Conservation (phyloP, 2,888 invertebrate species). For the Diarsia brunnea region DNA sequence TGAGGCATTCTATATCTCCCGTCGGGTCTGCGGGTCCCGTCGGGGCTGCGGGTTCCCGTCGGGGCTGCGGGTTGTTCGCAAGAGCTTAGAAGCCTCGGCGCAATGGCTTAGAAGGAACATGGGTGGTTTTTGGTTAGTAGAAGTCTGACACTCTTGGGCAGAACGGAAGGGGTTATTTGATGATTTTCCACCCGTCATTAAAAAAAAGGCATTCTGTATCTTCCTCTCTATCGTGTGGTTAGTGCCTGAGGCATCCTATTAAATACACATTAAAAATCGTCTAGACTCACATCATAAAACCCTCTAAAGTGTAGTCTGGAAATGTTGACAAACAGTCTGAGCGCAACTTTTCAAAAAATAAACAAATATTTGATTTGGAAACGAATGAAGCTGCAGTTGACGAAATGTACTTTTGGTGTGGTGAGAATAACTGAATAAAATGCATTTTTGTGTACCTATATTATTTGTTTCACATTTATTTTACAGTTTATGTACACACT, state of each 20-base stretch:
- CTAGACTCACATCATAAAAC: conserved; percentile 33
- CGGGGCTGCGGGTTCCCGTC: too few species aligned
- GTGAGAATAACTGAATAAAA: background rate
- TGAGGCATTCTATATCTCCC: background rate
- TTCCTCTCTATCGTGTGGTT: too few species aligned
- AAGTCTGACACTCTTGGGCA: too few species aligned
- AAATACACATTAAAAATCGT: conserved; percentile 34
- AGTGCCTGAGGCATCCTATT: background rate
- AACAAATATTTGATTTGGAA: conserved; percentile 23
- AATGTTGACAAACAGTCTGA: conserved; percentile 17
- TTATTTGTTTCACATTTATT: background rate
- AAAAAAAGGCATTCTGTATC: background rate
- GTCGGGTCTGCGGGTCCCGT: too few species aligned
- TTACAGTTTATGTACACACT: too few species aligned
- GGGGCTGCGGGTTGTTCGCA: too few species aligned
- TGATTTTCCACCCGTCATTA: too few species aligned
- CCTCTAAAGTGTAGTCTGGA: conserved; percentile 14
- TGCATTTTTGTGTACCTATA: background rate
- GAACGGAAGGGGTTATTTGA: too few species aligned
- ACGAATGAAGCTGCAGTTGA: background rate
- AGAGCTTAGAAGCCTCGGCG: too few species aligned
- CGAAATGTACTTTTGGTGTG: background rate
- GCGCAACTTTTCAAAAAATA: background rate
- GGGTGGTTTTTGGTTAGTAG: too few species aligned
- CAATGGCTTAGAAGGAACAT: too few species aligned